Base-by-base conservation (phyloP, 2,797 vertebrate genomes). In the Chanos chanos region DNA sequence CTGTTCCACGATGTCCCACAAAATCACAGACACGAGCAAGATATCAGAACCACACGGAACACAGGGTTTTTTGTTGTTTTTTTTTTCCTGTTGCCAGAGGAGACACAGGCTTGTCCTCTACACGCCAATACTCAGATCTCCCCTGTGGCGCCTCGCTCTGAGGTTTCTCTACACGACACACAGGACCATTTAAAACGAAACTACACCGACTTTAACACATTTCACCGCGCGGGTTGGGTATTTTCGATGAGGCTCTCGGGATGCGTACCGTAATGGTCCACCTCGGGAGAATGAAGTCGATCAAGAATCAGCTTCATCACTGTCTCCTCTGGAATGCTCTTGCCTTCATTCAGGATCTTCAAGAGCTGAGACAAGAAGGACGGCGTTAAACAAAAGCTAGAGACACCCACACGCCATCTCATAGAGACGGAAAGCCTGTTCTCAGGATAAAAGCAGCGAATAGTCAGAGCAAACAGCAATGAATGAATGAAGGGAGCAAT, bases 221-320 rank as follows among this genome's bases (percentile, higher is more conserved):
- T n/a, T n/a, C n/a, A n/a, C n/a, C n/a, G n/a, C n/a, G n/a, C n/a
- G 7, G 18, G 19, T 18, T 24, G 9, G 39, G 47, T 48, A 18
- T 10, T 19, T 43, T 4, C 16, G 16, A 30, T 31, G 24, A 2
- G 34, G 16, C 10, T 12, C 18, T n/a, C n/a, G n/a, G n/a, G n/a
- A 40, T 18, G 5, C 12, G 62, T 90, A 98, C 97, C 97, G 61
- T 91, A 94, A 81, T 98, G 95, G 64, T 87, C 69, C 59, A 94
- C 89, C 71, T 96, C 90, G 58, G 82, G 63, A 21, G 94, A 92
- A 8, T 89, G 89, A 31, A 92, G 83, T 61, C 85, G 94, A 52
- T 86, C 83, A 53, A 94, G 59, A 73, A 98, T 87, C 66, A 99
- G 77, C 74, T 91, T 77, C 19, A 85, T 72, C 61, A 97, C 71